Base-by-base conservation (phyloP, 2,888 invertebrate species). In the Lasiommata megera region DNA sequence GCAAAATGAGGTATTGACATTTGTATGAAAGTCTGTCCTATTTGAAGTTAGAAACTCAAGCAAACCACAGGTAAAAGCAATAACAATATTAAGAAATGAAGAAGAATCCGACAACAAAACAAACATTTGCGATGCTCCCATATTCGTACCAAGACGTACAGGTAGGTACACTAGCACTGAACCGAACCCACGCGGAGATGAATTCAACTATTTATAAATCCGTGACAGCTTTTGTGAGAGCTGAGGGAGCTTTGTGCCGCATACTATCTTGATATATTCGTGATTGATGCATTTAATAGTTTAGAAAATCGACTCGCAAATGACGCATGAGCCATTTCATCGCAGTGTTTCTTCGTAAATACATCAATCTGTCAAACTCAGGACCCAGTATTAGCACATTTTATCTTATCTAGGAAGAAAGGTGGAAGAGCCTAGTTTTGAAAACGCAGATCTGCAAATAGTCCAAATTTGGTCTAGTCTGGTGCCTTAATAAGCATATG, bases 131-230 rank as follows among this genome's bases (percentile, higher is more conserved):
- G 23, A 23, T 2, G 23, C 5, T 23, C 5, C 3, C 23, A 23
- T 1, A 1, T 1, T 34, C 34, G 34, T 34, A 34, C 11, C 11
- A 34, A 34, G 34, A 23, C 11, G 34, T 41, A 47, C 56, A 23
- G 23, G 23, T 23, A 54, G 64, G 65, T 69, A 66, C 66, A 67
- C 46, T 63, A 60, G 68, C 63, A 65, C 65, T 58, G 59, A 73
- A 57, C 70, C 71, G 60, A 73, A 56, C 71, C 72, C 69, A 73
- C 74, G 66, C 66, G 56, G 57, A 63, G 65, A 67, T 58, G 65
- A 59, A 65, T 62, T 62, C 58, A 67, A 67, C 68, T 74, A 72
- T 76, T 71, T 71, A 67, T 72, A 72, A 64, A 62, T 61, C 55
- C 56, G 64, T 66, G 71, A 72, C 66, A 70, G 64, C 65, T 65